Conservation (phyloP, 2,888 invertebrate genomes). For the Andrena camellia region DNA sequence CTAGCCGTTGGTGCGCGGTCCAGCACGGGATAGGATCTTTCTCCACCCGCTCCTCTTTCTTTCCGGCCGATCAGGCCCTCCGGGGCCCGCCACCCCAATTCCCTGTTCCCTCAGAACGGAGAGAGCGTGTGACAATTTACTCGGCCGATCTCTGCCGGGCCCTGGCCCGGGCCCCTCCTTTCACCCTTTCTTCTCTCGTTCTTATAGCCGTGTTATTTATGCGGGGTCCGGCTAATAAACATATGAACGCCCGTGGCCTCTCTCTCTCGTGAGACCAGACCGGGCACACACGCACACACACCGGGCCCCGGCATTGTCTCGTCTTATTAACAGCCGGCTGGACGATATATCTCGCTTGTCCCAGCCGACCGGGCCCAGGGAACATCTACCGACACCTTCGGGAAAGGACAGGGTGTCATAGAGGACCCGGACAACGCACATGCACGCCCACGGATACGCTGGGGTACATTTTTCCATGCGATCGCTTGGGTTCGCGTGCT, state of each 20-base stretch:
- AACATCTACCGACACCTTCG: slow-evolving; percentile 74
- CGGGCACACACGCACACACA: slow-evolving; percentile 56
- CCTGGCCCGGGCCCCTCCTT: slow-evolving; percentile 64
- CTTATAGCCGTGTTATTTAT: slow-evolving; percentile 85
- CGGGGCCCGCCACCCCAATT: slow-evolving; percentile 74
- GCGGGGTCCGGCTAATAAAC: slow-evolving; percentile 85
- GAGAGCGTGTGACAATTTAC: slow-evolving; percentile 85
- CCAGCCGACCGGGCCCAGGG: slow-evolving; percentile 55
- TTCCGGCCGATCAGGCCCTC: slow-evolving; percentile 64
- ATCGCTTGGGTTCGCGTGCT: neutral
- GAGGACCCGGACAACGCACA: slow-evolving; percentile 58
- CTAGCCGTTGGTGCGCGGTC: slow-evolving; percentile 70
- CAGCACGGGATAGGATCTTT: slow-evolving; percentile 81
- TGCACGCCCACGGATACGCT: slow-evolving; percentile 62
- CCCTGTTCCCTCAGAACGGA: slow-evolving; percentile 78
- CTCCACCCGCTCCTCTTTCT: slow-evolving; percentile 78
- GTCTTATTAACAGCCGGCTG: slow-evolving; percentile 83
- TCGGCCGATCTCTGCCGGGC: slow-evolving; percentile 81
- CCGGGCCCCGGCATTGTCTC: slow-evolving; percentile 81
- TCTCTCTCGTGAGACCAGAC: slow-evolving; percentile 76
- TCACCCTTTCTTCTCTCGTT: slow-evolving; percentile 77
- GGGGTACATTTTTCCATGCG: slow-evolving; percentile 50
- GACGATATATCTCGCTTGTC: slow-evolving; percentile 81
- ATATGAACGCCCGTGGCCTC: slow-evolving; percentile 84
- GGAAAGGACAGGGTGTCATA: slow-evolving; percentile 71